A percentile compares a stretch with the other conserved stretches of the same genome.
Evolutionary conservation across 2,113 vertebrate species (phyloP).

Genomic region (Centropus unirufus): DNA sequence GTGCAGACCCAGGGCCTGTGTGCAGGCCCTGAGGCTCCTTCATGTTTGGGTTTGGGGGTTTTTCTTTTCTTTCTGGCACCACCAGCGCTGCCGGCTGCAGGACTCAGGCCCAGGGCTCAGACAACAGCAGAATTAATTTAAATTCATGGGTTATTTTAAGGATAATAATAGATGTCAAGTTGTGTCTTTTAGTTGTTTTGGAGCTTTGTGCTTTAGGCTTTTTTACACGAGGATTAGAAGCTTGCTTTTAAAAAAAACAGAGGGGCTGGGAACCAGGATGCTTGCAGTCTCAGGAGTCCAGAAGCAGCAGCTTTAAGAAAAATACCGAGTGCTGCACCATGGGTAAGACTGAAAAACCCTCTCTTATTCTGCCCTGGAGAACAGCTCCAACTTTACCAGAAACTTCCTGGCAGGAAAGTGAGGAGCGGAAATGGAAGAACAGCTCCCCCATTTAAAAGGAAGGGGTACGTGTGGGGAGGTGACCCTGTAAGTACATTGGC

Average conservation of each 20-base stretch:
- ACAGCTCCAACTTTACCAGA: conserved; percentile 19
- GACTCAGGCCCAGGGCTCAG: background rate
- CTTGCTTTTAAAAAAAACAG: conserved; percentile 6
- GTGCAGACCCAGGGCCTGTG: background rate
- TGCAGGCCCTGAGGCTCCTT: too few species aligned
- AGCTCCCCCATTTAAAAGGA: conserved; percentile 31
- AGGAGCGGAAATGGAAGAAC: conserved; percentile 18
- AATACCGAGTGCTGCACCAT: conserved; percentile 35
- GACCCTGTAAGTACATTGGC: conserved; percentile 52
- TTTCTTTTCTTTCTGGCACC: background rate
- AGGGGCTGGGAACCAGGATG: background rate
- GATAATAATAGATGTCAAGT: conserved; percentile 19
- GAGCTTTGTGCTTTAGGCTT: conserved; percentile 51
- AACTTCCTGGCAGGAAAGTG: background rate
- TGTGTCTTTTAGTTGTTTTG: conserved; percentile 42
- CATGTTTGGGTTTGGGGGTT: too few species aligned
- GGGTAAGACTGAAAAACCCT: background rate
- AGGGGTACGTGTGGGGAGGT: conserved; percentile 19
- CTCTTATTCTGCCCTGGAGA: conserved; percentile 6
- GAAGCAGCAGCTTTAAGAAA: conserved; percentile 49
- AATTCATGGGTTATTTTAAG: conserved; percentile 24
- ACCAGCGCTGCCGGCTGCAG: background rate
- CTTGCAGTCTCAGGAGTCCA: conserved; percentile 44
- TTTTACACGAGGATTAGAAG: conserved; percentile 46
- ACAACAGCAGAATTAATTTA: background rate